Conservation (phyloP, 2,888 invertebrate species). For the Watsonalla cultraria region DNA sequence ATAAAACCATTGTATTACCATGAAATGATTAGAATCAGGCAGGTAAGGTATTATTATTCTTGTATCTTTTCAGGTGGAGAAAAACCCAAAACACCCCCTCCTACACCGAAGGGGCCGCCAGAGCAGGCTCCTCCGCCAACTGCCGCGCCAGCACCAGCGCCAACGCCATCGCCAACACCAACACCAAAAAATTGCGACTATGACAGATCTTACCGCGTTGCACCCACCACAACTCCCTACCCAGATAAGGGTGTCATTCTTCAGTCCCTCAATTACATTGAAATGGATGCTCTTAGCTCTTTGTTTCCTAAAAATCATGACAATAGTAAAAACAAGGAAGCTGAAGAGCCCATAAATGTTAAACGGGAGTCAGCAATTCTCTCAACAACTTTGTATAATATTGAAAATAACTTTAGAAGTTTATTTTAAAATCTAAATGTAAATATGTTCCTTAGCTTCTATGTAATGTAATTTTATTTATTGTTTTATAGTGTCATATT, state of each 20-base stretch:
- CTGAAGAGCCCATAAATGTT: conserved; percentile 25
- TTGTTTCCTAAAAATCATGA: conserved; percentile 43
- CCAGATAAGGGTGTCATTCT: conserved; percentile 66
- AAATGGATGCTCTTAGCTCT: conserved; percentile 71
- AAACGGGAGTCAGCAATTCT: conserved; percentile 54
- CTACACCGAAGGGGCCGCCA: conserved; percentile 21
- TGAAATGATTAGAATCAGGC: no score
- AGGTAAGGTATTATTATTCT: not conserved
- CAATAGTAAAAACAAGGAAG: conserved; percentile 18
- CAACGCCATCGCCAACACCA: conserved; percentile 14
- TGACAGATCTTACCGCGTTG: conserved; percentile 13
- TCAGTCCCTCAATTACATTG: conserved; percentile 70
- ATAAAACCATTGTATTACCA: no score
- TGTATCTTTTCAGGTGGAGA: conserved; percentile 39
- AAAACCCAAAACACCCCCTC: conserved; percentile 32
- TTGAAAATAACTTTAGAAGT: conserved; percentile 69
- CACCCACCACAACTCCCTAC: conserved; percentile 49
- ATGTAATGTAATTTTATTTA: conserved; percentile 12
- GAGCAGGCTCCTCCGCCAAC: conserved; percentile 20
- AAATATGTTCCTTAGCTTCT: conserved; percentile 7
- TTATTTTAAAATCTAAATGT: conserved; percentile 51
- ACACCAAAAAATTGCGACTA: conserved; percentile 22
- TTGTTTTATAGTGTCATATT: conserved; percentile 12
- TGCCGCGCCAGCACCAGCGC: conserved; percentile 19
- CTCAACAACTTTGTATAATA: conserved; percentile 54